Conservation (phyloP, 2,888 invertebrate species). For the Syritta pipiens region DNA sequence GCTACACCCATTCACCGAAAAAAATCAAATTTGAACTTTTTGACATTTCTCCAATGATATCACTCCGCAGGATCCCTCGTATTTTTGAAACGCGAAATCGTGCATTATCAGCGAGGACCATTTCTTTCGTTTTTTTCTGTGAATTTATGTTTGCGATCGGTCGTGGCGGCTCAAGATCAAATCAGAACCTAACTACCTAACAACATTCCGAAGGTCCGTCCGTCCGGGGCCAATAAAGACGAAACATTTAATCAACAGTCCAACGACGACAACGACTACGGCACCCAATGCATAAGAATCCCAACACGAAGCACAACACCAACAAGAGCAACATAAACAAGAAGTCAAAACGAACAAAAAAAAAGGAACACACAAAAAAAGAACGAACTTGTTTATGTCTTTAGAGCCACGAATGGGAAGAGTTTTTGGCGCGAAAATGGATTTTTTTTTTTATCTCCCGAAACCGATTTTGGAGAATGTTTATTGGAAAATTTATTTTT, state of each 20-base stretch:
- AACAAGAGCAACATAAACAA: slow-evolving; percentile 7
- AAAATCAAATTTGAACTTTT: too few species aligned
- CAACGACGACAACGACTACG: background rate
- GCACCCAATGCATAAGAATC: slow-evolving; percentile 1
- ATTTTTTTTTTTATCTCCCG: slow-evolving; percentile 31
- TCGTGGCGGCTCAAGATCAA: slow-evolving; percentile 22
- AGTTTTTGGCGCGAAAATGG: slow-evolving; percentile 46
- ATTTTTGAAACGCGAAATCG: slow-evolving; percentile 2
- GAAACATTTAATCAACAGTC: slow-evolving; percentile 19
- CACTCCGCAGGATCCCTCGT: too few species aligned
- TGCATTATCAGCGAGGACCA: too few species aligned
- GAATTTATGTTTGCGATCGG: background rate
- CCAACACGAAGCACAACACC: background rate
- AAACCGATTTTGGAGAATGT: background rate
- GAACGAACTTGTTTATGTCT: slow-evolving; percentile 12
- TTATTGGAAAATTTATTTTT: slow-evolving; percentile 2
- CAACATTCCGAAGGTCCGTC: background rate
- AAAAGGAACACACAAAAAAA: background rate
- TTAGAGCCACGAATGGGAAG: background rate
- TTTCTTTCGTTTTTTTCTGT: background rate
- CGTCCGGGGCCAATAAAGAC: slow-evolving; percentile 6
- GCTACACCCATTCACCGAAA: too few species aligned
- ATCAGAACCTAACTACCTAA: slow-evolving; percentile 12
- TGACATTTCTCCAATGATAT: too few species aligned
- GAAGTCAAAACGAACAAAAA: background rate